Percentiles rank a stretch among this genome's conserved stretches.
Conservation (phyloP, 2,888 invertebrate genomes). For the Brachyptera risi region DNA sequence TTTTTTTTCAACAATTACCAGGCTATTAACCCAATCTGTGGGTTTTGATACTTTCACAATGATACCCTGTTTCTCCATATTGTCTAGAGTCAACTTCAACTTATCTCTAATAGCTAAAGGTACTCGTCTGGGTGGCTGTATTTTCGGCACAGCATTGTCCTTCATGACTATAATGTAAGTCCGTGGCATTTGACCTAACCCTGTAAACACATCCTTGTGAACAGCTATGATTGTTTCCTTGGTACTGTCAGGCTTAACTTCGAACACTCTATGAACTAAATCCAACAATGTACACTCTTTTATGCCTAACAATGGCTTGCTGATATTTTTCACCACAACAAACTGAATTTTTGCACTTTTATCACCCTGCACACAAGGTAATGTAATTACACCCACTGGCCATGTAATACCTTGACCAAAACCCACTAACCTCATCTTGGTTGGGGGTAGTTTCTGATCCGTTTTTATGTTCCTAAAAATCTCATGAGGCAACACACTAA, state of each 20-base stretch:
- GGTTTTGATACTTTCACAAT: slow-evolving; percentile 2
- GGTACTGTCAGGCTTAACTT: background rate
- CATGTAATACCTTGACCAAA: too few relatives aligned
- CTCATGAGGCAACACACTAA: background rate
- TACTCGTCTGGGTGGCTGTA: background rate
- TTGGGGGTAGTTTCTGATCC: background rate
- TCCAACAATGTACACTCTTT: background rate
- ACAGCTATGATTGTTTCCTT: background rate
- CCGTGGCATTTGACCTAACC: background rate
- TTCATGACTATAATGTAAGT: background rate
- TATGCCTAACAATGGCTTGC: background rate
- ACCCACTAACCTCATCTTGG: background rate
- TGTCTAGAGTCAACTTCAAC: background rate
- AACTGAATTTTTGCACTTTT: background rate
- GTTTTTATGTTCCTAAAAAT: background rate
- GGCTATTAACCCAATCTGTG: slow-evolving; percentile 7
- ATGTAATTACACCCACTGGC: background rate
- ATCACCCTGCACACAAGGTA: background rate
- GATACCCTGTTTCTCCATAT: background rate
- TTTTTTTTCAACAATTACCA: slow-evolving; percentile 16
- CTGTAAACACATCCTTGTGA: background rate
- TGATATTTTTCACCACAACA: background rate
- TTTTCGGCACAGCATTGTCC: background rate
- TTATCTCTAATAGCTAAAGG: background rate
- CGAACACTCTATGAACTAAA: background rate